Evolutionary conservation across 2,888 invertebrate genomes (phyloP).

Genomic region (Brenthis daphne): DNA sequence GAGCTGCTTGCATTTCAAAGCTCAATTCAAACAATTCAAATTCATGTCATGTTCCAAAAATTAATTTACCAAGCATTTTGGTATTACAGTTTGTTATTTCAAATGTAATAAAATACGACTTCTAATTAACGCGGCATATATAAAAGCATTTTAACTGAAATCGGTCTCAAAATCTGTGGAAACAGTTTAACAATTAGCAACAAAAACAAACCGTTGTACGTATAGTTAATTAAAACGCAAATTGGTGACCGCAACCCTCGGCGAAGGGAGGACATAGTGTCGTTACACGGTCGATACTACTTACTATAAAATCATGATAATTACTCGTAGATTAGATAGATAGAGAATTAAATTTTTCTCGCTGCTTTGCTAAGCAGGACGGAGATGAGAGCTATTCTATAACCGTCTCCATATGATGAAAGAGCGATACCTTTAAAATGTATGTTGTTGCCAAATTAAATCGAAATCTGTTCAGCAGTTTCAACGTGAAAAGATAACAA

Average conservation of each 20-base stretch:
- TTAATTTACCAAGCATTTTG: not conserved
- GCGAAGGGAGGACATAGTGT: slow-evolving; percentile 44
- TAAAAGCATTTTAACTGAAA: slow-evolving; percentile 10
- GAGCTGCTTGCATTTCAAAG: no score
- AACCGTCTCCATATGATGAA: no score
- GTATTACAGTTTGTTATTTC: not conserved
- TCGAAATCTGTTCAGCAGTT: no score
- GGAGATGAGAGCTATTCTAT: no score
- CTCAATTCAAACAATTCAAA: no score
- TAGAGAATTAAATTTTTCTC: no score
- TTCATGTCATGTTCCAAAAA: no score
- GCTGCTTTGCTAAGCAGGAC: no score
- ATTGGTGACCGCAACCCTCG: slow-evolving; percentile 66
- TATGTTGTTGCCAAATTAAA: no score
- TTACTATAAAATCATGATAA: not conserved
- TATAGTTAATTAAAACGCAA: slow-evolving; percentile 79
- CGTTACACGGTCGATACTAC: slow-evolving; percentile 24
- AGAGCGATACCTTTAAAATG: no score
- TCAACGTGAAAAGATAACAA: no score
- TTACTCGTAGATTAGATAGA: not conserved
- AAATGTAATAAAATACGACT: not conserved
- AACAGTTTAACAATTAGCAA: slow-evolving; percentile 65
- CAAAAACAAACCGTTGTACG: slow-evolving; percentile 71
- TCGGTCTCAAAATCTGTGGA: slow-evolving; percentile 25
- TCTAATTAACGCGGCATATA: slow-evolving; percentile 25